Percentiles rank a stretch among this genome's conserved stretches.
These are phyloP conservation scores for Anticlea derivata DNA, from an alignment of 2,888 invertebrate species.

Conservation along the genomic window DNA sequence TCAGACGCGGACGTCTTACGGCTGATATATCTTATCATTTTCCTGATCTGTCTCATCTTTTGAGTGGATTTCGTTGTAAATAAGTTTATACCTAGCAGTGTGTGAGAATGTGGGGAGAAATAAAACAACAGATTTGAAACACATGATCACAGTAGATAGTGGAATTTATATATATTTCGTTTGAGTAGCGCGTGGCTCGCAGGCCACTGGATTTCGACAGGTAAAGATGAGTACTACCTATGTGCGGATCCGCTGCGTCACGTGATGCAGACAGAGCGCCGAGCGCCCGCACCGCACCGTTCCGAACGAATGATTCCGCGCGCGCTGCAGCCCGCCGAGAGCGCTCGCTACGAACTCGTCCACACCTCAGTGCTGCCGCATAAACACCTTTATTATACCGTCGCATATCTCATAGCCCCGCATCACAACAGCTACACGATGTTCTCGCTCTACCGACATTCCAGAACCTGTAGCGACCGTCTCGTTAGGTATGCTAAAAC, in stretches of 20 bases:
- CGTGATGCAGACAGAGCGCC: too few species aligned
- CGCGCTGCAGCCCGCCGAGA: neutral
- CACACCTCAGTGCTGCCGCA: neutral
- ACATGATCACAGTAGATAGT: slow-evolving; percentile 63
- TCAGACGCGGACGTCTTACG: too few species aligned
- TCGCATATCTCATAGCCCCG: neutral
- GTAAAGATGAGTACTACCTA: too few species aligned
- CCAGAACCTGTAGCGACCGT: neutral
- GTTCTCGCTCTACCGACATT: slow-evolving; percentile 8
- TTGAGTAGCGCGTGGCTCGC: slow-evolving; percentile 10
- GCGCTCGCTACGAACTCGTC: neutral
- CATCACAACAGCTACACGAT: neutral
- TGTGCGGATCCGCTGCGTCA: too few species aligned
- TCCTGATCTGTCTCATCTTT: too few species aligned
- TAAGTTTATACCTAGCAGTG: too few species aligned
- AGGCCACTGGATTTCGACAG: slow-evolving; percentile 1
- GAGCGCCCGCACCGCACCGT: too few species aligned
- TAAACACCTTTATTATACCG: neutral
- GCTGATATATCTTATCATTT: too few species aligned
- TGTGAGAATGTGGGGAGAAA: slow-evolving; percentile 31
- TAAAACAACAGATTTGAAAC: slow-evolving; percentile 54
- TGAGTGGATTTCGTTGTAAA: too few species aligned
- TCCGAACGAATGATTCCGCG: slow-evolving; percentile 15
- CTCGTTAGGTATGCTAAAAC: slow-evolving; percentile 11
- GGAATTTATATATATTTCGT: slow-evolving; percentile 54